Evolutionary conservation across 2,888 invertebrate species (phyloP), one percentile per base, ranked within the genome.

Genomic region (Gryllus longicercus): DNA sequence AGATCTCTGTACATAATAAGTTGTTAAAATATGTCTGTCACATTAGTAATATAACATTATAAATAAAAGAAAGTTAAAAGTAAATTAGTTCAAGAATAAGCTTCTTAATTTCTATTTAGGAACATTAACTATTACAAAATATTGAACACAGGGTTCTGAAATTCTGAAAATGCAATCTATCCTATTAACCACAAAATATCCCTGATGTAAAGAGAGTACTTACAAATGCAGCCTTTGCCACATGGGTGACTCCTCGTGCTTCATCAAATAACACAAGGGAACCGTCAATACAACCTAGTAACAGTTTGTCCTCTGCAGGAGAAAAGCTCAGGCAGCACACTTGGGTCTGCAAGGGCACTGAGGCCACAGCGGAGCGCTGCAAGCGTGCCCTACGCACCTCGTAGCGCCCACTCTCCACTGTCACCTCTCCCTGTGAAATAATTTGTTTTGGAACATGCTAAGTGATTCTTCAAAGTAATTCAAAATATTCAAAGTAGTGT

Each of bases 211-310:
- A 63, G 16, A 63, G 14, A 77, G 10, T 38, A 89, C 92, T 91
- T 87, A 96, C 96, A 88, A 97, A 94, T 80, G 94, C 92, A 80
- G 94, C 92, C 86, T 94, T 93, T 5, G 93, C 91, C 23, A 93
- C 91, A 85, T 92, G 92, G 10, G 94, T 95, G 0, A 93, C 90
- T 77, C 95, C 94, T 82, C 92, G 91, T 50, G 90, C 88, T 81
- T 93, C 90, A 88, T 97, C 95, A 84, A 95, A 91, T 49, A 97
- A 88, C 75, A 94, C 94, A 82, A 97, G 87, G 4, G 95, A 93
- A 10, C 95, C 94, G 88, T 97, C 96, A 78, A 95, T 93, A 85
- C 96, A 96, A 12, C 95, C 95, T 76, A 95, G 87, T 50, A 96
- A 88, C 12, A 97, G 87, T 84, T 93, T 92, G 84, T 93, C 91